These are phyloP conservation scores for Pseudomyrmex sp. DNA, from an alignment of 1,140 invertebrate species.

Conservation along the genomic window DNA sequence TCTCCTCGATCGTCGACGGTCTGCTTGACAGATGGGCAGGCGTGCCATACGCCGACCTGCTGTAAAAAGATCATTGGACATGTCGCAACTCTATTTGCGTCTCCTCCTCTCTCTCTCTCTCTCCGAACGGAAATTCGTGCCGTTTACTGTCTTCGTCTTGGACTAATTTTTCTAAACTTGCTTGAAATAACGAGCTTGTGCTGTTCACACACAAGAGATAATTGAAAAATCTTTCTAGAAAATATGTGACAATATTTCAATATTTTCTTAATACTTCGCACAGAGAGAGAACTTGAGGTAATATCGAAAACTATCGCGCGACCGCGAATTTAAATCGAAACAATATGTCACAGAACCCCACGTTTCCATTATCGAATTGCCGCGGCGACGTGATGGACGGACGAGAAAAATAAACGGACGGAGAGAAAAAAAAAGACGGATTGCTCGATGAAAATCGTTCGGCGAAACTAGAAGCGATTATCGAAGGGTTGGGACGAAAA, in stretches of 20 bases:
- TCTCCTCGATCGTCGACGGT: constrained; percentile 86
- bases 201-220: too few relatives aligned
- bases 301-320: constrained; percentile 3
- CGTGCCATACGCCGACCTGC: constrained; percentile 86
- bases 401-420: not conserved
- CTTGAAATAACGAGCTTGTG: too few relatives aligned
- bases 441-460: constrained; percentile 17
- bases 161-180: too few relatives aligned
- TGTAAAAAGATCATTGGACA: constrained; percentile 72
- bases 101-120: not conserved
- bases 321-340: not conserved
- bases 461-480: constrained; percentile 15
- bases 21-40: constrained; percentile 80
- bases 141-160: too few relatives aligned
- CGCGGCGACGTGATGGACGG: constrained; percentile 10
- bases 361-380: constrained; percentile 19
- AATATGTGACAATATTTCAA: too few relatives aligned
- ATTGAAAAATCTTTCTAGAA: too few relatives aligned
- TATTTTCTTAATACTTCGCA: not conserved
- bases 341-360: not conserved
- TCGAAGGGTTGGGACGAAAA: not conserved
- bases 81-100: constrained; percentile 29
- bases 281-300: not conserved
- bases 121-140: too few relatives aligned
- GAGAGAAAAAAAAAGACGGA: not conserved